Evolutionary conservation across 2,113 vertebrate species (phyloP).

Genomic region (Galemys pyrenaicus): DNA sequence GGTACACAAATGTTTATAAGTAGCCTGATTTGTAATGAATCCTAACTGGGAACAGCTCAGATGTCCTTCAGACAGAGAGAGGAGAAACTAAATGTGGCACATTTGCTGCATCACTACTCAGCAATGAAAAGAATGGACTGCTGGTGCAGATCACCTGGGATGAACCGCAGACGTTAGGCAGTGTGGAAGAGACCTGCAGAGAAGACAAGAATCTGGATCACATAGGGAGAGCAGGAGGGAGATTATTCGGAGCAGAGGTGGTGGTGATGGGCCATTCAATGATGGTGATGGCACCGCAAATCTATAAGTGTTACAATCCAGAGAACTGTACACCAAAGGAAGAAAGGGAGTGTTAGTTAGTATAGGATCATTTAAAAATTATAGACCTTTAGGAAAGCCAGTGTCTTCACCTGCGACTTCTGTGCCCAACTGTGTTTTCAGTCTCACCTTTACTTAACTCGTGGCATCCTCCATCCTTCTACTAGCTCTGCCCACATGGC

Average conservation of each 20-base stretch:
- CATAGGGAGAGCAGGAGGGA: no score
- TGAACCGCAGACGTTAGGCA: background rate
- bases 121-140: no score
- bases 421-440: no score
- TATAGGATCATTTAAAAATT: background rate
- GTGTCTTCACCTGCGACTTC: background rate
- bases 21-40: background rate
- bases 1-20: background rate
- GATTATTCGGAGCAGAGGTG: no score
- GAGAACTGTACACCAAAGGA: background rate
- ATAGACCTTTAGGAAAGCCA: background rate
- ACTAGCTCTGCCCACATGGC: rapidly evolving
- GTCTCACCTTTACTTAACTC: rapidly evolving
- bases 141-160: no score
- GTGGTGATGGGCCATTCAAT: no score
- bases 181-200: background rate
- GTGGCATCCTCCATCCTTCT: background rate
- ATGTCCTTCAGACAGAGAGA: background rate
- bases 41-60: background rate
- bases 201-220: no score
- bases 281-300: background rate
- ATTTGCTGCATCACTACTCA: rapidly evolving
- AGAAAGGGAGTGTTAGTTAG: background rate
- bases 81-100: no score
- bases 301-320: background rate